phyloP scores from a whole-genome alignment of 1,140 invertebrate genomes.

The Diorhabda elongata region DNA sequence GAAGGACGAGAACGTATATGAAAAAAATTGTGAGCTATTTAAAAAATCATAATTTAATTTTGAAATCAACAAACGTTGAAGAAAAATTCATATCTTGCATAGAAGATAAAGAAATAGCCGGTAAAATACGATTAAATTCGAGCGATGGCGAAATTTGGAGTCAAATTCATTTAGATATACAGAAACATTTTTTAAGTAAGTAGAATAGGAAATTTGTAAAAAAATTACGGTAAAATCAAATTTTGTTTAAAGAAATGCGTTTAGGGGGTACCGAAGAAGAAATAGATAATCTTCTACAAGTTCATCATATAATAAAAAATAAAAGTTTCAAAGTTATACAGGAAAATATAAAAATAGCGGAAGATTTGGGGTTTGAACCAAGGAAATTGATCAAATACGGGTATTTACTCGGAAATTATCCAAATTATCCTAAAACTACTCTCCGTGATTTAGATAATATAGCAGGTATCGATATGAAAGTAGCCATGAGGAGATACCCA shows the following conservation, averaged over 20 bases:
- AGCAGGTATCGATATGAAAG: constrained; percentile 48
- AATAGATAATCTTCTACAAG: constrained; percentile 46
- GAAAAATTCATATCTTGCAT: constrained; percentile 21
- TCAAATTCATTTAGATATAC: constrained; percentile 23
- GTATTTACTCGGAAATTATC: constrained; percentile 49
- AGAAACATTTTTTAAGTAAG: constrained; percentile 23
- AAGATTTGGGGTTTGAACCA: constrained; percentile 33
- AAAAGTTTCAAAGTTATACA: constrained; percentile 50
- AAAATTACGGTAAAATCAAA: background rate
- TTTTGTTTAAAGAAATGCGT: constrained; percentile 44
- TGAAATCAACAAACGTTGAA: constrained; percentile 15
- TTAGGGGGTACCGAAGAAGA: constrained; percentile 49
- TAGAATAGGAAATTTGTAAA: constrained; percentile 7
- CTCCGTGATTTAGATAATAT: constrained; percentile 47
- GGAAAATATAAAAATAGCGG: constrained; percentile 47
- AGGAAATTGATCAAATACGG: constrained; percentile 51
- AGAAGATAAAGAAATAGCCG: constrained; percentile 16
- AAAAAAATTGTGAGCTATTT: constrained; percentile 1
- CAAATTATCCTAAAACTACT: constrained; percentile 49
- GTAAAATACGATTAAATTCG: constrained; percentile 14
- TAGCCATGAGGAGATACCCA: constrained; percentile 49
- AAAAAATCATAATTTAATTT: constrained; percentile 14
- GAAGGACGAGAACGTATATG: constrained; percentile 10
- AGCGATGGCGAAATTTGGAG: constrained; percentile 12
- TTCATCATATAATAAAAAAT: constrained; percentile 50